Evolutionary conservation across 1,140 invertebrate species (phyloP).

Genomic region (Proales similis): DNA sequence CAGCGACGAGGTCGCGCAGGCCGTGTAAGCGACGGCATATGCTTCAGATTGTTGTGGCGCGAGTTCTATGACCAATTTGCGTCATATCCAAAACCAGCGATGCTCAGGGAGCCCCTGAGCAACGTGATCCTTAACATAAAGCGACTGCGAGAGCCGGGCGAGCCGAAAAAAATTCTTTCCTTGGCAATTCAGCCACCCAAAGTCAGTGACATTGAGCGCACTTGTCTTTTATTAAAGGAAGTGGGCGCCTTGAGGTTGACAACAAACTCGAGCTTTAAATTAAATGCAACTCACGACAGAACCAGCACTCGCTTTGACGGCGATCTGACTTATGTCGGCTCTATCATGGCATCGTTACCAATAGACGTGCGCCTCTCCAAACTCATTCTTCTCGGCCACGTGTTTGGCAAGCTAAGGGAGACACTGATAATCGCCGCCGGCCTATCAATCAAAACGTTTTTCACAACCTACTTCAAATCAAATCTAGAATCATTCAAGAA

Average conservation of each 20-base stretch:
- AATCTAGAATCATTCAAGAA: constrained; percentile 64
- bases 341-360: constrained; percentile 71
- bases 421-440: constrained; percentile 60
- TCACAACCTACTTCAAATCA: constrained; percentile 65
- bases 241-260: constrained; percentile 51
- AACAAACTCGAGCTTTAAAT: neutral
- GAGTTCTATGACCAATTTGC: constrained; percentile 61
- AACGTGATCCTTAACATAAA: constrained; percentile 76
- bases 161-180: constrained; percentile 71
- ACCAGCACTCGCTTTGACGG: constrained; percentile 60
- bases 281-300: neutral
- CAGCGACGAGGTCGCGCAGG: constrained; percentile 81
- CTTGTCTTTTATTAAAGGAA: constrained; percentile 77
- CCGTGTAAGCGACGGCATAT: constrained; percentile 71
- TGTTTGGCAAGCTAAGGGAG: constrained; percentile 63
- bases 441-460: constrained; percentile 71
- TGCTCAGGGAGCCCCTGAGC: constrained; percentile 69
- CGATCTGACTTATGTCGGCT: constrained; percentile 78
- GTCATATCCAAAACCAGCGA: constrained; percentile 44
- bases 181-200: constrained; percentile 79
- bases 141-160: constrained; percentile 66
- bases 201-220: constrained; percentile 68
- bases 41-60: constrained; percentile 72
- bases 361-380: constrained; percentile 73
- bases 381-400: constrained; percentile 75